phyloP scores from a whole-genome alignment of 2,888 invertebrate genomes.

The Tipula vernalis region DNA sequence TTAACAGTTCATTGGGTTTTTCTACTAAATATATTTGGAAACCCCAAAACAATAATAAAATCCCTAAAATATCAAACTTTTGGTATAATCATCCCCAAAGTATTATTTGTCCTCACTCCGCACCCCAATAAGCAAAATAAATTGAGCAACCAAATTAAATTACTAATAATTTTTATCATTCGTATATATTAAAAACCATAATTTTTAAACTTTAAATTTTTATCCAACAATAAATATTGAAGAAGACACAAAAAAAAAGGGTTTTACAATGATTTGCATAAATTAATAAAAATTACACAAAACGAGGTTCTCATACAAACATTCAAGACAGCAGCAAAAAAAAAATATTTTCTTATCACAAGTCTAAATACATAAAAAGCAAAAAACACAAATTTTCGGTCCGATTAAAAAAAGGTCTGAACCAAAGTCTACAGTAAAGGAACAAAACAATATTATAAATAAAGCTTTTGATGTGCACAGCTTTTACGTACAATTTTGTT shows the following conservation, averaged over 20 bases:
- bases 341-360: neutral
- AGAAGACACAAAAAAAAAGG: neutral
- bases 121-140: neutral
- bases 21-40: no score
- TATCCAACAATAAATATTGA: neutral
- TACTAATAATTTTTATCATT: neutral
- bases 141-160: neutral
- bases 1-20: no score
- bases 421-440: neutral
- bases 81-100: no score
- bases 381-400: neutral
- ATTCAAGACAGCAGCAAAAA: neutral
- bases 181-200: neutral
- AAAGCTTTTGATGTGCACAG: neutral
- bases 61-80: no score
- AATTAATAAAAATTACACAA: neutral
- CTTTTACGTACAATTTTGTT: neutral
- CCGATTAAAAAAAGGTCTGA: neutral
- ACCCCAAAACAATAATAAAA: no score
- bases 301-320: neutral
- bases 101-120: no score
- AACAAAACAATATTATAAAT: neutral
- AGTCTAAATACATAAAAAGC: neutral
- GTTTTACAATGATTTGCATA: neutral
- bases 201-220: neutral